phyloP scores from a whole-genome alignment of 2,888 invertebrate species.

The Chrysotoxum bicinctum region DNA sequence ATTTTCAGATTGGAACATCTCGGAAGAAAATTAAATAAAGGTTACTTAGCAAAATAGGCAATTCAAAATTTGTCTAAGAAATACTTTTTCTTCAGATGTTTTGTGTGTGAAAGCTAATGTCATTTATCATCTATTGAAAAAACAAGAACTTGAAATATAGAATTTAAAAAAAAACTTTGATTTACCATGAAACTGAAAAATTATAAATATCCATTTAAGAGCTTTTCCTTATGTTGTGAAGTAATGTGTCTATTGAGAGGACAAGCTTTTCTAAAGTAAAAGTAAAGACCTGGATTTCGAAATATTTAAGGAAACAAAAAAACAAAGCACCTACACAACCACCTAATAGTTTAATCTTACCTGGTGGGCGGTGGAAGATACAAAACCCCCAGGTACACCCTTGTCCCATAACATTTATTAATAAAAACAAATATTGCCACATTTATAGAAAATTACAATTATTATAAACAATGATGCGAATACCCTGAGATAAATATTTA shows the following conservation, averaged over 20 bases:
- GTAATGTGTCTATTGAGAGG: background rate
- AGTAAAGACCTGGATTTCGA: too few species aligned
- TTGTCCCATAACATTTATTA: conserved; percentile 27
- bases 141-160: too few species aligned
- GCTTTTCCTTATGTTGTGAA: background rate
- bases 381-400: conserved; percentile 16
- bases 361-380: conserved; percentile 27
- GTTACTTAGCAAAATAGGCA: too few species aligned
- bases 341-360: conserved; percentile 52
- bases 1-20: too few species aligned
- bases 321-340: conserved; percentile 12
- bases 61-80: too few species aligned
- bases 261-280: background rate
- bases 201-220: background rate
- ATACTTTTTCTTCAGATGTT: too few species aligned
- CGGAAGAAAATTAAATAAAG: too few species aligned
- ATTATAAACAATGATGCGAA: conserved; percentile 62
- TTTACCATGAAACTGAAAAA: too few species aligned
- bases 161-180: too few species aligned
- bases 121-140: too few species aligned
- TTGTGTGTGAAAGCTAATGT: too few species aligned
- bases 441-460: conserved; percentile 56
- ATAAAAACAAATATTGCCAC: conserved; percentile 35
- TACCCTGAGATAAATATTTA: conserved; percentile 48
- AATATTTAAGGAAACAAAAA: conserved; percentile 38